Conservation (phyloP, 1,140 invertebrate species). For the Limonius californicus region DNA sequence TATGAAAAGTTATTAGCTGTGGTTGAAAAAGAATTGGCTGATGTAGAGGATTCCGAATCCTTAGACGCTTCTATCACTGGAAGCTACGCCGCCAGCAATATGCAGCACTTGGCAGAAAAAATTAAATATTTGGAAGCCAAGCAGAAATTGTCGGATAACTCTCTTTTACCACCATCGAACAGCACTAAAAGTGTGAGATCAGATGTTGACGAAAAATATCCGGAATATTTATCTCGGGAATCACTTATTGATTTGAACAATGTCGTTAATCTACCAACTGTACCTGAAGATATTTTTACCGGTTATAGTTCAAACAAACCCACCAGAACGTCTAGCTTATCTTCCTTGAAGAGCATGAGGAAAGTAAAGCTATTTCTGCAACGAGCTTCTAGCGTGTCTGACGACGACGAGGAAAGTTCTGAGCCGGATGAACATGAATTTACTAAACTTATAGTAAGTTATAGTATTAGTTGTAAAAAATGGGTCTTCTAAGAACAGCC, state of each 20-base stretch:
- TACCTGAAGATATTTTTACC: conserved; percentile 48
- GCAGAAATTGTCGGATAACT: conserved; percentile 32
- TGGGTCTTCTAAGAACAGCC: too few species aligned
- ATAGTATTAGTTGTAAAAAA: too few species aligned
- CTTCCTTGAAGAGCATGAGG: conserved; percentile 46
- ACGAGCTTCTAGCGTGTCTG: conserved; percentile 42
- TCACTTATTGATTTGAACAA: conserved; percentile 46
- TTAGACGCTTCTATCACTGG: neutral
- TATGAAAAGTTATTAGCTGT: conserved; percentile 40
- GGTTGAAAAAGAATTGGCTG: conserved; percentile 36
- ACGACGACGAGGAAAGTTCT: conserved; percentile 44
- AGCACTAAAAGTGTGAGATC: conserved; percentile 38
- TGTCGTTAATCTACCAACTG: conserved; percentile 45
- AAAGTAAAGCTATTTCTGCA: conserved; percentile 47
- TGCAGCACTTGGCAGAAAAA: conserved; percentile 32
- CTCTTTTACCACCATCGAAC: conserved; percentile 28
- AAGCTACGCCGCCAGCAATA: neutral
- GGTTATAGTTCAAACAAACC: conserved; percentile 41
- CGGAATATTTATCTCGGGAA: conserved; percentile 46
- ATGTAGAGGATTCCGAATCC: conserved; percentile 27
- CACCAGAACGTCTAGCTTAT: conserved; percentile 44
- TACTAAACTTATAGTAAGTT: neutral
- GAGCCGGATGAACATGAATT: conserved; percentile 40
- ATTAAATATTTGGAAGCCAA: conserved; percentile 41
- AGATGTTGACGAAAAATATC: conserved; percentile 48